phyloP scores from a whole-genome alignment of 2,113 vertebrate species.

The Tetrao urogallus region DNA sequence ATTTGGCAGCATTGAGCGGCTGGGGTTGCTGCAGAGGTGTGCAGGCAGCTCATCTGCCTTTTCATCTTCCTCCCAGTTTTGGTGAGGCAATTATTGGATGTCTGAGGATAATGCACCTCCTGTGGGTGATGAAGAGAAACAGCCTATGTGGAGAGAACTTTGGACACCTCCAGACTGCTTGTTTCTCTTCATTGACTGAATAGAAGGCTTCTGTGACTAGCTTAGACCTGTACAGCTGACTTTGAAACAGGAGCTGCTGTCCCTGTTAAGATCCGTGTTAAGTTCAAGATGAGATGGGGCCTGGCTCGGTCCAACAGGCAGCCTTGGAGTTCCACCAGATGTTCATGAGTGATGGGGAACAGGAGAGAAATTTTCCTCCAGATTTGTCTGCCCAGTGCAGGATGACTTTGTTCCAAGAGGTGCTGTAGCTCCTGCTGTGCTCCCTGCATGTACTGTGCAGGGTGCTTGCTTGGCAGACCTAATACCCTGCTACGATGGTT shows the following conservation, averaged over 20 bases:
- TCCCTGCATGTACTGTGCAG: not conserved
- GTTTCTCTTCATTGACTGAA: not conserved
- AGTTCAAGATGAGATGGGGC: not conserved
- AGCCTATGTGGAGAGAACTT: not conserved
- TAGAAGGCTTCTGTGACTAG: not conserved
- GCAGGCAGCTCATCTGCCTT: not conserved
- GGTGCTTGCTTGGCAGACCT: not conserved
- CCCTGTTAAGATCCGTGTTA: not conserved
- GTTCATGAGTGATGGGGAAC: not conserved
- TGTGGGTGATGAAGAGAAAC: not conserved
- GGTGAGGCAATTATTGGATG: not conserved
- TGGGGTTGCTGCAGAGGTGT: not conserved
- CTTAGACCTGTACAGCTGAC: not conserved
- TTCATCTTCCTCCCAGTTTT: not conserved
- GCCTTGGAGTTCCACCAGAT: not conserved
- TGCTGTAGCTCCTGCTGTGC: not conserved
- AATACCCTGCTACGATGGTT: not conserved
- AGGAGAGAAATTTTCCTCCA: rapidly evolving
- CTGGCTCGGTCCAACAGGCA: not conserved
- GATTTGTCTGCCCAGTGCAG: not conserved
- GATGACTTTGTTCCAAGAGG: not conserved
- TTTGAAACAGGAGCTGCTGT: not conserved
- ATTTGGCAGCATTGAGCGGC: not conserved
- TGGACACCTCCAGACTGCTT: not conserved
- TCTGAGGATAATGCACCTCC: not conserved